Base-by-base conservation (phyloP, 2,888 invertebrate species). In the Hypena proboscidalis region DNA sequence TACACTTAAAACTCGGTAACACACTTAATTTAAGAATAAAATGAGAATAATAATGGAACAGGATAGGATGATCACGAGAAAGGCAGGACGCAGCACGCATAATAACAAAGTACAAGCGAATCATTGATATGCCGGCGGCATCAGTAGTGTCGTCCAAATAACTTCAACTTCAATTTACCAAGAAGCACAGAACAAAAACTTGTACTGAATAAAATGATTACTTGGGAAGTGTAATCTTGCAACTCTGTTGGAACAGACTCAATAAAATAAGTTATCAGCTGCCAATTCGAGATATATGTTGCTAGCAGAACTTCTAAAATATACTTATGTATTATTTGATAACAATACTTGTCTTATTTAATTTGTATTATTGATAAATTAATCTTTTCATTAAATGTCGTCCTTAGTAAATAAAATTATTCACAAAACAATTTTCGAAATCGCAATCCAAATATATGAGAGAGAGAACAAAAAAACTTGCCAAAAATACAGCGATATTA, bases 71-170 rank as follows among this genome's bases (percentile, higher is more conserved):
- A 68, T 66, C 68, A 67, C 62, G 68, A 70, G 73, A 76, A 74
- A 79, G 69, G 61, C 56, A 61, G 53, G 57, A 51, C 54, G 53
- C 53, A 67, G 67, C 54, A 64, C 67, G 64, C 60, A 76, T 76
- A 78, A 78, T 79, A 76, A 70, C 67, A 77, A 74, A 69, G 62
- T 65, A 61, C 62, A 70, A 63, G 32, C 45, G 40, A 34, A 52
- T 52, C 54, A 79, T 80, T 77, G 66, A 70, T 75, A 82, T 82
- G 75, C 80, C 70, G 50, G 53, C 57, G 59, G 62, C 66, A 71
- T 66, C 67, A 64, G 39, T 57, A 50, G 44, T 55, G 56, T 56
- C 38, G 52, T 63, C 58, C 53, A 70, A 71, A 69, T 68, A 68
- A 67, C 50, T 59, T 67, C 36, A 57, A 57, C 62, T 66, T 57